Base-by-base conservation (phyloP, 2,888 invertebrate genomes). In the Bombylius discolor region DNA sequence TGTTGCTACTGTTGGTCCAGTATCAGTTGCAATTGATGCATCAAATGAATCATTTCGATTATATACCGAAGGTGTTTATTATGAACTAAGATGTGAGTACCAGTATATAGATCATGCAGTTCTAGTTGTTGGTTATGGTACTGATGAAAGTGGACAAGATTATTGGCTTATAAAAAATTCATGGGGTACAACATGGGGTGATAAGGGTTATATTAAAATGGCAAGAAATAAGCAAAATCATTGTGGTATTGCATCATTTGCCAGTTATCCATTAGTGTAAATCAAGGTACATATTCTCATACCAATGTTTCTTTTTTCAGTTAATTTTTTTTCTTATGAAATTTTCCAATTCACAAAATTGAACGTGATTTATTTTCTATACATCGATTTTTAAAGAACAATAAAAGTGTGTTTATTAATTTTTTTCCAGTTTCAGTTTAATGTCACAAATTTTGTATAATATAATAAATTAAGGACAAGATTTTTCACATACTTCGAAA, bases 11-110 rank as follows among this genome's bases (percentile, higher is more conserved):
- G 72, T 87, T 59, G 94, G 94, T 1, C 94, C 94, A 9, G 78
- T 93, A 49, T 81, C 90, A 9, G 85, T 93, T 52, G 93, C 91
- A 65, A 93, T 94, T 68, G 93, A 95, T 78, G 94, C 94, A 59
- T 84, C 85, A 49, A 87, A 84, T 63, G 79, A 82, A 68, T 83
- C 83, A 61, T 93, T 94, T 84, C 91, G 92, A 75, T 85, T 89
- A 70, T 93, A 93, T 75, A 80, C 81, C 4, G 76, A 79, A 63
- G 89, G 89, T 44, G 82, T 94, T 57, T 94, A 93, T 76, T 81
- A 80, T 69, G 92, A 93, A 63, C 82, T 83, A 48, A 73, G 82
- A 51, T 96, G 95, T 76, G 83, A 85, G 64, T 73, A 79, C 60
- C 77, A n/a, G n/a, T n/a, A n/a, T n/a, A n/a, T 95, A 47, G 92